Conservation (phyloP, 2,113 vertebrate species). For the Scolopax mira region DNA sequence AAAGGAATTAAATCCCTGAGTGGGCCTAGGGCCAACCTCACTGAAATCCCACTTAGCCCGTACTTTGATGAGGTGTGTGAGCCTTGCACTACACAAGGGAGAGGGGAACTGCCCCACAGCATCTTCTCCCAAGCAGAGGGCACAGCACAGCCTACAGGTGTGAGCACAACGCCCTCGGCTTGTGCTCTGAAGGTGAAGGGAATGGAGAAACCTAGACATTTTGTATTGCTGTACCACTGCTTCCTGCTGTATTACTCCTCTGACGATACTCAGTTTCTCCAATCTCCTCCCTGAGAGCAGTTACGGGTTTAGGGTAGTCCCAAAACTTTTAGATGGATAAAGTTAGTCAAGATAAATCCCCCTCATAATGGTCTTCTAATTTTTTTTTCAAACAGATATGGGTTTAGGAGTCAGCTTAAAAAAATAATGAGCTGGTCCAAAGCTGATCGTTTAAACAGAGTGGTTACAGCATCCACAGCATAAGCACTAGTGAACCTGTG, state of each 20-base stretch:
- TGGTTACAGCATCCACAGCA: background rate
- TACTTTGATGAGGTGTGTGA: background rate
- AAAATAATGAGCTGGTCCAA: background rate
- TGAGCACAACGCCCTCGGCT: background rate
- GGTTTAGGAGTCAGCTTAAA: background rate
- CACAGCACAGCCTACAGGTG: accelerated
- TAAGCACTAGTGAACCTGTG: background rate
- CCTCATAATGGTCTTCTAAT: background rate
- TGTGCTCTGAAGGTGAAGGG: background rate
- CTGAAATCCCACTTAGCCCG: background rate
- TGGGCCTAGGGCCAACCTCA: background rate
- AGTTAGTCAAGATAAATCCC: background rate
- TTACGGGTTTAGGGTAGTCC: background rate
- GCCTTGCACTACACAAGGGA: accelerated
- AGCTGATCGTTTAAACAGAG: background rate
- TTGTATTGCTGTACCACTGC: background rate
- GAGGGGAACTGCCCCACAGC: background rate
- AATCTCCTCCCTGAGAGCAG: background rate
- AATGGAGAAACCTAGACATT: background rate
- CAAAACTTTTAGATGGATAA: background rate
- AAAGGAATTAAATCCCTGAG: background rate
- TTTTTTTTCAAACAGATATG: background rate
- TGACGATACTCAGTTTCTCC: background rate
- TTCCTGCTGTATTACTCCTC: background rate
- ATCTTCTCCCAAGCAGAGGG: background rate